These are phyloP conservation scores for Onthophagus sagittarius DNA, from an alignment of 2,888 invertebrate species.

Conservation along the genomic window DNA sequence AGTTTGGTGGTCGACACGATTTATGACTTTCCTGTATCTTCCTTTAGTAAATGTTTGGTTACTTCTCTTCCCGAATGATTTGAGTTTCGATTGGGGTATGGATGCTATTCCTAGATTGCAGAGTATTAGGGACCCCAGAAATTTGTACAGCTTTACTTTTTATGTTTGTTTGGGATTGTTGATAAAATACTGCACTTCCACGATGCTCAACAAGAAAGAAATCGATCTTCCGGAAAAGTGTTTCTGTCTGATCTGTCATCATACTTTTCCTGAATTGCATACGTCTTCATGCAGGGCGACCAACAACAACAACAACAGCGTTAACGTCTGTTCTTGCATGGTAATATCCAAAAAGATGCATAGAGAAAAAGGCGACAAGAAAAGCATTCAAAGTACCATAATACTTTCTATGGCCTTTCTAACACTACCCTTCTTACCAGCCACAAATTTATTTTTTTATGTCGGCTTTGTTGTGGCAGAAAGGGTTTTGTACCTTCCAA, in stretches of 20 bases:
- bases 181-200: slow-evolving; percentile 30
- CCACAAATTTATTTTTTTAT: slow-evolving; percentile 94
- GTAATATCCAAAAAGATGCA: slow-evolving; percentile 47
- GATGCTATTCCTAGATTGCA: slow-evolving; percentile 87
- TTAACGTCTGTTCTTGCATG: slow-evolving; percentile 51
- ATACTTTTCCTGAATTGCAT: slow-evolving; percentile 63
- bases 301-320: slow-evolving; percentile 70
- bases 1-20: slow-evolving; percentile 71
- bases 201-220: slow-evolving; percentile 20
- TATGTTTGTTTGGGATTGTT: slow-evolving; percentile 54
- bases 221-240: slow-evolving; percentile 38
- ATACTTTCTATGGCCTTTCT: slow-evolving; percentile 72
- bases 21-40: slow-evolving; percentile 87
- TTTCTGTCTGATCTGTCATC: slow-evolving; percentile 66
- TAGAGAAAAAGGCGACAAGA: slow-evolving; percentile 21
- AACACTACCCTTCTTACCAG: slow-evolving; percentile 90
- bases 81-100: slow-evolving; percentile 99
- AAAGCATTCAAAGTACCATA: slow-evolving; percentile 34
- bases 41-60: slow-evolving; percentile 88
- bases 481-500: slow-evolving; percentile 91
- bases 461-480: slow-evolving; percentile 98
- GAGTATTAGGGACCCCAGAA: slow-evolving; percentile 72
- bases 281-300: slow-evolving; percentile 62
- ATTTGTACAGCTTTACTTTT: slow-evolving; percentile 70
- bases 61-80: slow-evolving; percentile 77